Evolutionary conservation across 2,797 vertebrate species (phyloP).

Genomic region (Mallotus villosus): DNA sequence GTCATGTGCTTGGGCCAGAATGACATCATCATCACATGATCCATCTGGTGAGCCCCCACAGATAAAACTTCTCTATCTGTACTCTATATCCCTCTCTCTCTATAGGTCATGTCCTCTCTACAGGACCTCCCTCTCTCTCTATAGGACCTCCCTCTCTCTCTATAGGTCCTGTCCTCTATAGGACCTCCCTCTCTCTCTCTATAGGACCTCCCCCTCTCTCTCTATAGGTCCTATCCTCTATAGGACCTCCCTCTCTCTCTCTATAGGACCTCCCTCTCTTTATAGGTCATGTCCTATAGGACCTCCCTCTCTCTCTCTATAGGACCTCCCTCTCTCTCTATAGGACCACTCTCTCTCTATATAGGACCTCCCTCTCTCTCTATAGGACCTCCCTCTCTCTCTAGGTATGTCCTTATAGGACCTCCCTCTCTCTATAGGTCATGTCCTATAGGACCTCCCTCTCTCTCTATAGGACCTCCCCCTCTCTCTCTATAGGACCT

Average conservation of each 20-base stretch:
- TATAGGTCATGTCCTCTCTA: background rate
- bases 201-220: background rate
- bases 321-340: background rate
- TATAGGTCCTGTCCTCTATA: too few species aligned
- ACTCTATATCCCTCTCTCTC: background rate
- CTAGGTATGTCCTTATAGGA: background rate
- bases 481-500: background rate
- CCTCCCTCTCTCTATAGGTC: background rate
- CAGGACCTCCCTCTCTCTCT: background rate
- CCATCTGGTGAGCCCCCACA: background rate
- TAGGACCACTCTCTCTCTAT: background rate
- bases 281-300: too few species aligned
- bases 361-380: background rate
- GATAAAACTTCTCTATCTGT: background rate
- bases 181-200: background rate
- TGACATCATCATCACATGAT: conserved; percentile 9
- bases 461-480: too few species aligned
- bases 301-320: background rate
- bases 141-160: too few species aligned
- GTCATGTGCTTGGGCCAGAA: background rate
- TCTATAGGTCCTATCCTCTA: background rate
- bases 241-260: background rate
- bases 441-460: too few species aligned
- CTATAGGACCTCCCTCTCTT: background rate
- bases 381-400: too few species aligned